These are phyloP conservation scores for Drosophila bifasciata DNA, from an alignment of 1,140 invertebrate genomes.

Conservation along the genomic window DNA sequence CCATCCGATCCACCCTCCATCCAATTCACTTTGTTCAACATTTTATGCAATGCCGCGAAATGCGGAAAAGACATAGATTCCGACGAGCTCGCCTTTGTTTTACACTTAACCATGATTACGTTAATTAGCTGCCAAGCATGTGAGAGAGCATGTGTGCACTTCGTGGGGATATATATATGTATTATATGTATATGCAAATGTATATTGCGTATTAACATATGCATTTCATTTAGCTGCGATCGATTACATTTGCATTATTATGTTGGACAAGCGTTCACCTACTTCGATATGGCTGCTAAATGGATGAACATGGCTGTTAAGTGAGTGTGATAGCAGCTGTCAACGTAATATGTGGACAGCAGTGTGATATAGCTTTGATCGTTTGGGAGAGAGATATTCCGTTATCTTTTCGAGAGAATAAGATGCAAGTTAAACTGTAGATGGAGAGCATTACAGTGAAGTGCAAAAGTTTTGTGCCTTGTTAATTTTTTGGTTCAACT, in stretches of 20 bases:
- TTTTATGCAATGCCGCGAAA: slow-evolving; percentile 56
- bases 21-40: slow-evolving; percentile 46
- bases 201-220: slow-evolving; percentile 39
- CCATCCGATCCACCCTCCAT: slow-evolving; percentile 14
- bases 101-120: slow-evolving; percentile 41
- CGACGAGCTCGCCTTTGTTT: slow-evolving; percentile 21
- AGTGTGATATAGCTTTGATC: not conserved
- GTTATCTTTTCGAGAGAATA: no score
- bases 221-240: slow-evolving; percentile 31
- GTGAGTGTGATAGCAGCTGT: slow-evolving; percentile 1
- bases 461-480: no score
- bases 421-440: no score
- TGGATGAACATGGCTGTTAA: no score
- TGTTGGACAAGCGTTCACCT: slow-evolving; percentile 51
- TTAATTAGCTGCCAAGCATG: slow-evolving; percentile 31
- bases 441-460: no score
- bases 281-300: slow-evolving; percentile 21
- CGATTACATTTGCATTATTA: slow-evolving; percentile 46
- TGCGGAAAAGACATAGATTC: slow-evolving; percentile 68
- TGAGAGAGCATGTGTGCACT: slow-evolving; percentile 17
- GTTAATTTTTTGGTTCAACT: no score
- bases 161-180: not conserved
- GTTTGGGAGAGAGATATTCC: no score
- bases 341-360: slow-evolving; percentile 11
- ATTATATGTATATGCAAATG: not conserved